A percentile compares a stretch with the other conserved stretches of the same genome.
These are phyloP conservation scores for Pterocles orientalis DNA, from an alignment of 2,113 vertebrate genomes.

Conservation along the genomic window DNA sequence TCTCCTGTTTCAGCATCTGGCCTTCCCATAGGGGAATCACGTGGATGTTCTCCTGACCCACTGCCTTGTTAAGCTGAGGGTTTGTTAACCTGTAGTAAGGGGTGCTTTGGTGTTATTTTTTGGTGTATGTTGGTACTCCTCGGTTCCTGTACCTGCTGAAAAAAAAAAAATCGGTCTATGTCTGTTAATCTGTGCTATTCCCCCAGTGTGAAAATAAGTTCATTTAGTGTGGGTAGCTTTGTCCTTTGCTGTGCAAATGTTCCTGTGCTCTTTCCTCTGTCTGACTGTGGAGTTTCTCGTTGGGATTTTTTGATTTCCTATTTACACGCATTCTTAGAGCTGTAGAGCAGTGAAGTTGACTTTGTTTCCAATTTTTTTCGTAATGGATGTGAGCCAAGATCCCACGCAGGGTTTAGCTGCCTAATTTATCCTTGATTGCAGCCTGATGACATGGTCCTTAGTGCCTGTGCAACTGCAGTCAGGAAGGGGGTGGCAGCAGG, in stretches of 20 bases:
- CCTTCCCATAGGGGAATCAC: neutral
- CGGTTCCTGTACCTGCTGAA: neutral
- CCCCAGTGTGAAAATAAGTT: neutral
- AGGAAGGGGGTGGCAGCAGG: neutral
- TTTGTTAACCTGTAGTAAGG: neutral
- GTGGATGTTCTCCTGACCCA: neutral
- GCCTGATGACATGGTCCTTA: neutral
- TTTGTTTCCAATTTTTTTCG: neutral
- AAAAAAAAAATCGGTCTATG: neutral
- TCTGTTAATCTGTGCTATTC: neutral
- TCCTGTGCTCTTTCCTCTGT: neutral
- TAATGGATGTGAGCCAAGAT: neutral
- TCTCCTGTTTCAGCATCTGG: constrained; percentile 18
- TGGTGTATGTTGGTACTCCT: neutral
- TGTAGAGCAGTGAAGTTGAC: neutral
- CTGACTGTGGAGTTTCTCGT: neutral
- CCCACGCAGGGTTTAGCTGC: neutral
- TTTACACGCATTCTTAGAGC: neutral
- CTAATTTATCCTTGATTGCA: neutral
- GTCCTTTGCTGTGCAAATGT: neutral
- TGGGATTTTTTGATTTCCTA: neutral
- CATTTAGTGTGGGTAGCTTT: neutral
- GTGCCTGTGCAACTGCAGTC: neutral
- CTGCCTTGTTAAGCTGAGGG: neutral
- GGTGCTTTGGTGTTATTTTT: neutral